Conservation (phyloP, 2,888 invertebrate species). For the Unio delphinus region DNA sequence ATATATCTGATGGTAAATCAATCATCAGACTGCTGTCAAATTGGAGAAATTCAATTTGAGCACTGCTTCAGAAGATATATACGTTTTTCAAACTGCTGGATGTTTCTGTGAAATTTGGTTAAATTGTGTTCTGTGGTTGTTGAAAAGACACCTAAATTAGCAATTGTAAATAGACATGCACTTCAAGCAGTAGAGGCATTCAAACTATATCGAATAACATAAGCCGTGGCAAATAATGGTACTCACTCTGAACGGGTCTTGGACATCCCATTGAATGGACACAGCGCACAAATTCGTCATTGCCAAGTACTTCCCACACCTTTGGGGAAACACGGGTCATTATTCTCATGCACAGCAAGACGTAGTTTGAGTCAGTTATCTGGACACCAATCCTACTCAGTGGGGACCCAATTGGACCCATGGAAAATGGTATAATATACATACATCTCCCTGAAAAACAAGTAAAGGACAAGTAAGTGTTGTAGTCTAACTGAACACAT, state of each 20-base stretch:
- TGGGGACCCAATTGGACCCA: conserved; percentile 97
- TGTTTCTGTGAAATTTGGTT: too few species aligned
- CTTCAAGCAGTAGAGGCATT: neutral
- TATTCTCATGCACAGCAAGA: conserved; percentile 95
- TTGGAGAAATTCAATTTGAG: too few species aligned
- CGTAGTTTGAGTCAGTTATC: conserved; percentile 96
- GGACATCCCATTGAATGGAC: conserved; percentile 94
- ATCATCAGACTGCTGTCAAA: too few species aligned
- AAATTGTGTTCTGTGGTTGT: too few species aligned
- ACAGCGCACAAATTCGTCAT: conserved; percentile 86
- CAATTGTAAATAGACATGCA: too few species aligned
- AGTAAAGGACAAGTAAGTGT: neutral
- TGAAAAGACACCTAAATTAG: too few species aligned
- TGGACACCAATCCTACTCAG: conserved; percentile 96
- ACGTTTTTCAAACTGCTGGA: too few species aligned
- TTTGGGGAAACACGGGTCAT: conserved; percentile 93
- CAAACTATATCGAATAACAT: neutral
- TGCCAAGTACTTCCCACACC: conserved; percentile 73
- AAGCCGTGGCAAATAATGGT: neutral
- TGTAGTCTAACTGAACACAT: neutral
- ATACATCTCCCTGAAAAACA: conserved; percentile 82
- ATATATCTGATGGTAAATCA: too few species aligned
- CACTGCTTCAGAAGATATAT: too few species aligned
- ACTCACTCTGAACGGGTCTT: conserved; percentile 76
- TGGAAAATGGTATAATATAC: conserved; percentile 96